Evolutionary conservation across 2,113 vertebrate species (phyloP).

Genomic region (Kryptolebias marmoratus): DNA sequence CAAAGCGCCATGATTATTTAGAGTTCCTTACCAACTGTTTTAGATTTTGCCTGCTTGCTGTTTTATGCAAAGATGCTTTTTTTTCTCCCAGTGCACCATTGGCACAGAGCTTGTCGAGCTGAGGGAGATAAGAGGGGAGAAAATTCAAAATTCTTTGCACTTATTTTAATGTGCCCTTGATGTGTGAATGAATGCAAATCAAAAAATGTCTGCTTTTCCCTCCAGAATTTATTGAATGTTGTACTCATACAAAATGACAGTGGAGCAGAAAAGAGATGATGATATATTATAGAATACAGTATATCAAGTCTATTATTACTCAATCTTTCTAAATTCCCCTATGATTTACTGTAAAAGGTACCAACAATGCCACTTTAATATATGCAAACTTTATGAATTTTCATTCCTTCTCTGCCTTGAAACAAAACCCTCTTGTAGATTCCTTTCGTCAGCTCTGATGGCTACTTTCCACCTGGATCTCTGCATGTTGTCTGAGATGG

Average conservation of each 20-base stretch:
- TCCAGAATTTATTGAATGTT: conserved; percentile 61
- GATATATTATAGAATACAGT: conserved; percentile 48
- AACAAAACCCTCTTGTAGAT: conserved; percentile 31
- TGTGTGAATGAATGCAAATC: conserved; percentile 81
- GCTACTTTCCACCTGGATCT: conserved; percentile 52
- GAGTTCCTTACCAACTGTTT: conserved; percentile 84
- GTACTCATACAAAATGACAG: conserved; percentile 74
- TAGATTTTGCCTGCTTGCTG: conserved; percentile 80
- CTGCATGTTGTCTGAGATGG: conserved; percentile 44
- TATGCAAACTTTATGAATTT: conserved; percentile 44
- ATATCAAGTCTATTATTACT: conserved; percentile 66
- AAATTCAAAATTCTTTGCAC: conserved; percentile 76
- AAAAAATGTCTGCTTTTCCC: conserved; percentile 67
- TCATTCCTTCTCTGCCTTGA: conserved; percentile 20
- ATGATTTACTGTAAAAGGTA: conserved; percentile 67
- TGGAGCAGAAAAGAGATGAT: conserved; percentile 65
- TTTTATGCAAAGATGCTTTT: conserved; percentile 81
- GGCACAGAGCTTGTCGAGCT: conserved; percentile 61
- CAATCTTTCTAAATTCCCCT: conserved; percentile 59
- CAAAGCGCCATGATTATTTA: conserved; percentile 83
- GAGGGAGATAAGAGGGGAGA: conserved; percentile 72
- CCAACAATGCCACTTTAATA: conserved; percentile 41
- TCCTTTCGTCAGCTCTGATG: conserved; percentile 50
- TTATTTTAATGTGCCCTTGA: conserved; percentile 82
- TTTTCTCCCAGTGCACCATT: conserved; percentile 42